Percentiles rank a stretch among this genome's conserved stretches.
Conservation (phyloP, 2,797 vertebrate genomes). For the Lutjanus campechanus region DNA sequence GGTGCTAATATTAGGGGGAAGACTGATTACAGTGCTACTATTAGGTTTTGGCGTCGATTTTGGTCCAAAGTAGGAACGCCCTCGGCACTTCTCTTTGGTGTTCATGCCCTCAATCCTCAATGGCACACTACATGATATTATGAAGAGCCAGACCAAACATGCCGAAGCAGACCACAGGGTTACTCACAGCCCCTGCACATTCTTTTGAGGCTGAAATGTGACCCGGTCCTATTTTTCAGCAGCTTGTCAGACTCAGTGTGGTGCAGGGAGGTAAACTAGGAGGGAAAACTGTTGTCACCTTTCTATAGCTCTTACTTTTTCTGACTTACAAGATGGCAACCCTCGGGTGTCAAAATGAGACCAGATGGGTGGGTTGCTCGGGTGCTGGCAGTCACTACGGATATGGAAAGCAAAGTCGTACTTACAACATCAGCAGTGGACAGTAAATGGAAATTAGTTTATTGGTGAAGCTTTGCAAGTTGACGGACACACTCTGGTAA, state of each 20-base stretch:
- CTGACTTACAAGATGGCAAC: slow-evolving; percentile 70
- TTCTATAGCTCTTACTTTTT: slow-evolving; percentile 74
- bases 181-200: slow-evolving; percentile 83
- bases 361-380: slow-evolving; percentile 57
- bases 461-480: slow-evolving; percentile 63
- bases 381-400: slow-evolving; percentile 47
- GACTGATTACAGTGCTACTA: slow-evolving; percentile 80
- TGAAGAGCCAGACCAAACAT: slow-evolving; percentile 84
- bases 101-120: slow-evolving; percentile 76
- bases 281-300: slow-evolving; percentile 84
- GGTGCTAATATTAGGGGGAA: slow-evolving; percentile 78
- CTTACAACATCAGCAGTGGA: slow-evolving; percentile 62
- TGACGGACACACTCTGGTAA: slow-evolving; percentile 68
- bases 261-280: slow-evolving; percentile 79
- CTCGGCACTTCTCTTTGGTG: slow-evolving; percentile 77
- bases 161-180: slow-evolving; percentile 82
- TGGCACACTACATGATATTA: slow-evolving; percentile 81
- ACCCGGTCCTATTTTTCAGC: slow-evolving; percentile 83
- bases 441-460: slow-evolving; percentile 73
- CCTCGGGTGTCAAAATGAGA: slow-evolving; percentile 69
- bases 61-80: slow-evolving; percentile 78
- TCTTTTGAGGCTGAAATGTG: slow-evolving; percentile 83
- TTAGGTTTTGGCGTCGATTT: slow-evolving; percentile 76
- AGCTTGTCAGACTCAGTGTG: slow-evolving; percentile 85
- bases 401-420: slow-evolving; percentile 60